Conservation (phyloP, 2,888 invertebrate species). For the Ethmia dodecea region DNA sequence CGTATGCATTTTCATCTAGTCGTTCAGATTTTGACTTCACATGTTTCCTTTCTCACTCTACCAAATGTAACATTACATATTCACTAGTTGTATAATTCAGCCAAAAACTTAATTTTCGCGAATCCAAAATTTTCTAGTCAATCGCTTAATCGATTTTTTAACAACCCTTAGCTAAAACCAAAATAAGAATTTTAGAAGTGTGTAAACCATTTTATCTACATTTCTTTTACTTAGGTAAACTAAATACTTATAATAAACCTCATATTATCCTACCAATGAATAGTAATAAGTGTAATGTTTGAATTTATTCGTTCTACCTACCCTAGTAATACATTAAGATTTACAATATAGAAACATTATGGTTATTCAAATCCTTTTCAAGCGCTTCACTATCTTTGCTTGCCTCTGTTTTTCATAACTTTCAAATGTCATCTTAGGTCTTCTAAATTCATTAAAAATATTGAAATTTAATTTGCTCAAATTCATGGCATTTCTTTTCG, state of each 20-base stretch:
- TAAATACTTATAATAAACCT: conserved; percentile 26
- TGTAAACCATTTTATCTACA: conserved; percentile 3
- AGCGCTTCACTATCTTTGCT: conserved; percentile 3
- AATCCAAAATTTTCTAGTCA: conserved; percentile 75
- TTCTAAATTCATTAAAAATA: too few species aligned
- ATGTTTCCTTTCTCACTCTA: too few species aligned
- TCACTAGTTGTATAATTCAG: conserved; percentile 43
- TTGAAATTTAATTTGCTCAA: conserved; percentile 65
- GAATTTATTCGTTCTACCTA: too few species aligned
- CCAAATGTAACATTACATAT: too few species aligned
- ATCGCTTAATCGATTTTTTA: conserved; percentile 46
- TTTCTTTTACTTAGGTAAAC: conserved; percentile 14
- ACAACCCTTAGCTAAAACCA: conserved; percentile 58
- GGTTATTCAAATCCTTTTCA: neutral
- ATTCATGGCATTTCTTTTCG: conserved; percentile 68
- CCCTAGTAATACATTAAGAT: too few species aligned
- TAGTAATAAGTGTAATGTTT: conserved; percentile 37
- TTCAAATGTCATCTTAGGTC: too few species aligned
- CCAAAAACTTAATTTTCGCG: conserved; percentile 52
- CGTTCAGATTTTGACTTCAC: conserved; percentile 31
- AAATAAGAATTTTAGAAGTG: conserved; percentile 40
- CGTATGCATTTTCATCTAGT: conserved; percentile 55
- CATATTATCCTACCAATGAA: conserved; percentile 51
- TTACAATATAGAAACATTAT: too few species aligned
- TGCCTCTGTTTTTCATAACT: neutral